Conservation (phyloP, 2,797 vertebrate genomes). For the Schizopygopsis malacanthus region DNA sequence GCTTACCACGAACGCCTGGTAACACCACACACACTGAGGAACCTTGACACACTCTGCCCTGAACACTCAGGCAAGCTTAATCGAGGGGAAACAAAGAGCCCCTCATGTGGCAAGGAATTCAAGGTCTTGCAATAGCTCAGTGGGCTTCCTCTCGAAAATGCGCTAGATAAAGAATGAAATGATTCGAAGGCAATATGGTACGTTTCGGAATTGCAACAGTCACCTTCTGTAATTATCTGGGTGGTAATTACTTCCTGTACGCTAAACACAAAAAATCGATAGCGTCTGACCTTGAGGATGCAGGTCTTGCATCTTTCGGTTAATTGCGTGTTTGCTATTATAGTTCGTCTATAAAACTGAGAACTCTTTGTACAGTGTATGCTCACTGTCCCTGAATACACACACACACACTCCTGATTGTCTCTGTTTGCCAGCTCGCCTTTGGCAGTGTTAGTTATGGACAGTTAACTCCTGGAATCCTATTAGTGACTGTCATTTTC, state of each 20-base stretch:
- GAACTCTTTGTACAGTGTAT: conserved; percentile 34
- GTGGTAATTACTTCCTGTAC: conserved; percentile 44
- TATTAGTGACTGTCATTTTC: conserved; percentile 85
- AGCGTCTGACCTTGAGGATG: conserved; percentile 53
- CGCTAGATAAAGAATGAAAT: conserved; percentile 14
- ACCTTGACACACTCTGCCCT: conserved; percentile 49
- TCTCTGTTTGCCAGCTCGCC: conserved; percentile 81
- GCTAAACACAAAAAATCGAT: conserved; percentile 35
- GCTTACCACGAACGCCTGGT: conserved; percentile 65
- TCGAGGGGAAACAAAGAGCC: conserved; percentile 43
- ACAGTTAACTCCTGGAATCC: conserved; percentile 86
- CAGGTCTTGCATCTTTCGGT: conserved; percentile 48
- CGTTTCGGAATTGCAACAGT: conserved; percentile 15
- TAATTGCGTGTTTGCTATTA: conserved; percentile 55
- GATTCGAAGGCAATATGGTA: conserved; percentile 1
- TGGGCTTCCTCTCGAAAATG: conserved; percentile 34
- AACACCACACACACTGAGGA: conserved; percentile 54
- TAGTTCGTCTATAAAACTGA: conserved; percentile 35
- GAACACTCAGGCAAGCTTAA: conserved; percentile 41
- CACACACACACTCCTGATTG: conserved; percentile 65
- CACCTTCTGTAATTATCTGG: conserved; percentile 46
- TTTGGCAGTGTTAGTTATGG: conserved; percentile 85
- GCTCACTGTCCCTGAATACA: conserved; percentile 9
- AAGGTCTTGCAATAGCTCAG: conserved; percentile 36
- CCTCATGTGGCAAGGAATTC: conserved; percentile 38